These are phyloP conservation scores for Ecdyonurus torrentis DNA, from an alignment of 2,888 invertebrate genomes.

Conservation along the genomic window DNA sequence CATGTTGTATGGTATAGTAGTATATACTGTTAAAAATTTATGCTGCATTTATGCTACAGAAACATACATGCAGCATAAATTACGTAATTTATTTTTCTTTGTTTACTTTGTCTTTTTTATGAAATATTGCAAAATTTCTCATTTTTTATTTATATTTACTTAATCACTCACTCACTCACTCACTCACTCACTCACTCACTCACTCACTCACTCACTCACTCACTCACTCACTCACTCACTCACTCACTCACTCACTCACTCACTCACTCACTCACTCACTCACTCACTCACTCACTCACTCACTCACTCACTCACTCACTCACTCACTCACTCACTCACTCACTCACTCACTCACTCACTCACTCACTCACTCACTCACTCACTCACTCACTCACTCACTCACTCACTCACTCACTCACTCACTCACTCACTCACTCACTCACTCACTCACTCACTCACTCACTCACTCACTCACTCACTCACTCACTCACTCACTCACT, in stretches of 20 bases:
- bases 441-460: slow-evolving; percentile 2
- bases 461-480: slow-evolving; percentile 3
- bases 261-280: slow-evolving; percentile 4
- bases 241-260: slow-evolving; percentile 6
- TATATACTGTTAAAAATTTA: no score
- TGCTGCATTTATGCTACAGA: no score
- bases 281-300: slow-evolving; percentile 3
- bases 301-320: slow-evolving; percentile 4
- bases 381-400: background rate
- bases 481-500: background rate
- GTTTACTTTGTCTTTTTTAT: no score
- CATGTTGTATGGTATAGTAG: no score
- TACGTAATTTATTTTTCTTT: no score
- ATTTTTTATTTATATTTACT: no score
- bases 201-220: slow-evolving; percentile 4
- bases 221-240: slow-evolving; percentile 5
- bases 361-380: background rate
- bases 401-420: slow-evolving; percentile 1
- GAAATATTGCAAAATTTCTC: no score
- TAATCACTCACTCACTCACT: slow-evolving; percentile 9
- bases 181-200: slow-evolving; percentile 9
- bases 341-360: slow-evolving; percentile 4
- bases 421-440: background rate
- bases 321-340: slow-evolving; percentile 4
- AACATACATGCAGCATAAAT: no score